Conservation (phyloP, 2,113 vertebrate species). For the Oreochromis tanganicae region DNA sequence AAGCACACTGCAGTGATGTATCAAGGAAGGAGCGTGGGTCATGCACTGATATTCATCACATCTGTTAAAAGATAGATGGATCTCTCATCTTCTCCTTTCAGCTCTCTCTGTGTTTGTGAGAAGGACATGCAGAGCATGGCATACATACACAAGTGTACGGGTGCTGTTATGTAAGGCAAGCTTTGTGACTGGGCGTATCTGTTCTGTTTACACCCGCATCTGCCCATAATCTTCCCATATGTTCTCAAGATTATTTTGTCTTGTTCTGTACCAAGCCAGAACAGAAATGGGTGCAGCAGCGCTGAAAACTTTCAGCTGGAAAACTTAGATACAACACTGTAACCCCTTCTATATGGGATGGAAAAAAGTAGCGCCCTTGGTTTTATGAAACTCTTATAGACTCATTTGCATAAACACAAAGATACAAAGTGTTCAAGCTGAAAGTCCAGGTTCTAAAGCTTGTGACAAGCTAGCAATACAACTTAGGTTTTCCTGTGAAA, state of each 20-base stretch:
- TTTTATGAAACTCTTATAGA: background rate
- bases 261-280: background rate
- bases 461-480: background rate
- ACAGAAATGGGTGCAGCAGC: background rate
- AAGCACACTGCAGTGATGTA: slow-evolving; percentile 27
- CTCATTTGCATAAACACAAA: background rate
- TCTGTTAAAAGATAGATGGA: slow-evolving; percentile 38
- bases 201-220: slow-evolving; percentile 4
- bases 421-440: background rate
- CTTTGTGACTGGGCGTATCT: background rate
- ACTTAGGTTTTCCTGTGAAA: background rate
- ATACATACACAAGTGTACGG: background rate
- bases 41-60: slow-evolving; percentile 22
- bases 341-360: background rate
- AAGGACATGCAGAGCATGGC: background rate
- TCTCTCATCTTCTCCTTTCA: background rate
- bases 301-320: background rate
- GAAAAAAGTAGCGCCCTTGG: background rate
- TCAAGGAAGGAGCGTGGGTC: slow-evolving; percentile 15
- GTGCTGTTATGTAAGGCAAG: background rate
- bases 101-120: background rate
- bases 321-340: background rate
- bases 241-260: background rate
- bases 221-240: background rate
- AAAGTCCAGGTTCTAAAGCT: background rate